Conservation (phyloP, 2,113 vertebrate species). For the Gambusia affinis region DNA sequence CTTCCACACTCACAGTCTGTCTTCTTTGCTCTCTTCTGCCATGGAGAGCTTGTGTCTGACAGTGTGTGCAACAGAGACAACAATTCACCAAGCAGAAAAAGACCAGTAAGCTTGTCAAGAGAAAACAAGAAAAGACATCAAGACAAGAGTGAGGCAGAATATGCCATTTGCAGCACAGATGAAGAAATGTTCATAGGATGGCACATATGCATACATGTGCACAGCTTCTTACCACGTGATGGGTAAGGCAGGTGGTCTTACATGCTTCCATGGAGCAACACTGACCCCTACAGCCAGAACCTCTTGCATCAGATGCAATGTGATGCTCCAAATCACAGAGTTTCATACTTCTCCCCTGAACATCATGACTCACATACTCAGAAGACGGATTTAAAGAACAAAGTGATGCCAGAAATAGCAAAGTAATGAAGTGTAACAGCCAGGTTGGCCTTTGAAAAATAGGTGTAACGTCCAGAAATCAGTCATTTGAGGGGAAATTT, state of each 20-base stretch:
- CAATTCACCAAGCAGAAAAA: slow-evolving; percentile 45
- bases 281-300: slow-evolving; percentile 62
- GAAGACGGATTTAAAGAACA: slow-evolving; percentile 21
- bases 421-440: slow-evolving; percentile 10
- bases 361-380: slow-evolving; percentile 4
- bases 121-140: slow-evolving; percentile 14
- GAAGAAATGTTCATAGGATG: slow-evolving; percentile 28
- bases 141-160: slow-evolving; percentile 15
- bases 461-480: slow-evolving; percentile 6
- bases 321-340: slow-evolving; percentile 14
- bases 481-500: background rate
- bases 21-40: slow-evolving; percentile 18
- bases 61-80: slow-evolving; percentile 31
- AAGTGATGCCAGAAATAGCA: slow-evolving; percentile 3
- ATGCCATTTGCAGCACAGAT: slow-evolving; percentile 22
- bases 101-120: slow-evolving; percentile 40
- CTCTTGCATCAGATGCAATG: background rate
- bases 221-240: slow-evolving; percentile 18
- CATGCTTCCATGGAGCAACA: slow-evolving; percentile 62
- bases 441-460: slow-evolving; percentile 1
- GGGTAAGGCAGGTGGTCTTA: background rate
- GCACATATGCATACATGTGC: background rate
- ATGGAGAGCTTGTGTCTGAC: slow-evolving; percentile 3
- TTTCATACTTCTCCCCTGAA: slow-evolving; percentile 3
- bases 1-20: slow-evolving; percentile 22